Evolutionary conservation across 2,113 vertebrate genomes (phyloP).

Genomic region (Ciconia maguari): DNA sequence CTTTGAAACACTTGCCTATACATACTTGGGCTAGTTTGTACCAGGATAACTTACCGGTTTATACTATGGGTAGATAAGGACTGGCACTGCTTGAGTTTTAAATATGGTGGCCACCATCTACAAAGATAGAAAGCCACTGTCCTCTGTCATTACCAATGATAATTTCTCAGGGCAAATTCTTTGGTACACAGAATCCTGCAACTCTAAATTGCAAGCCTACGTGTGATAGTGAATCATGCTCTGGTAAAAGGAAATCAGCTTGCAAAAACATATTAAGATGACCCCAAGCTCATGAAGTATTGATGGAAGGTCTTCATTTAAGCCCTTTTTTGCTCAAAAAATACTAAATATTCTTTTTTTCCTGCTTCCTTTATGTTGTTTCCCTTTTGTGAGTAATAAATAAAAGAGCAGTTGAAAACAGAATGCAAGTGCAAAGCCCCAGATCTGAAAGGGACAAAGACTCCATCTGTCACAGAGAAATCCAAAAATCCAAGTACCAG

Average conservation of each 20-base stretch:
- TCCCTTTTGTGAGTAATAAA: slow-evolving; percentile 50
- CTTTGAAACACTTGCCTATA: background rate
- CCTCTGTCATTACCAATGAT: background rate
- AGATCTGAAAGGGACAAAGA: slow-evolving; percentile 48
- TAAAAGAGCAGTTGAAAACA: slow-evolving; percentile 30
- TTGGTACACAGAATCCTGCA: background rate
- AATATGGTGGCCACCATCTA: background rate
- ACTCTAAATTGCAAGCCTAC: background rate
- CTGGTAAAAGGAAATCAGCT: background rate
- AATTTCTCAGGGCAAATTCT: background rate
- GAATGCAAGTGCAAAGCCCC: slow-evolving; percentile 25
- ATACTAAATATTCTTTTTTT: background rate
- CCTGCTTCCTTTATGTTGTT: background rate
- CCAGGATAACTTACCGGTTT: background rate
- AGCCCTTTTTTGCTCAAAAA: background rate
- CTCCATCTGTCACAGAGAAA: slow-evolving; percentile 55
- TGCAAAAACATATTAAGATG: background rate
- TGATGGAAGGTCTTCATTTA: background rate
- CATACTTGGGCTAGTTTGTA: no score
- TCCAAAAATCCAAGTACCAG: slow-evolving; percentile 38
- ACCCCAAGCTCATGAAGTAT: background rate
- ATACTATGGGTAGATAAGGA: background rate
- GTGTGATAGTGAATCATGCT: background rate
- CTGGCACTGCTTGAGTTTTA: background rate
- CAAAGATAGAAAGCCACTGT: background rate